phyloP scores from a whole-genome alignment of 92 coral and sea anemone genomes.

The Phenganax marumi region DNA sequence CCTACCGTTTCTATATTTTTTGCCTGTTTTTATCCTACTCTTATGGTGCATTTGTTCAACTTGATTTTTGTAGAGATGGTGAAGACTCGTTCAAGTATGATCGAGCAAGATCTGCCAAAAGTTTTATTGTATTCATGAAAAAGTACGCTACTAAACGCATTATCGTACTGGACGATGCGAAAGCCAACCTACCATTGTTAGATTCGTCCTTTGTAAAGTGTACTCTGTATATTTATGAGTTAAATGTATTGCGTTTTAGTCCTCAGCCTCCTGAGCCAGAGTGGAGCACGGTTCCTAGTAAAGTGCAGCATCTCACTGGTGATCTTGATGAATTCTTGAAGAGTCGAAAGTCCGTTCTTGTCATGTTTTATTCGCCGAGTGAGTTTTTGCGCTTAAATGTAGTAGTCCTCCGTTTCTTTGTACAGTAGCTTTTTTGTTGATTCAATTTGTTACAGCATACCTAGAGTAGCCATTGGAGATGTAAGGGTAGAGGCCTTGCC shows the following conservation, averaged over 20 bases:
- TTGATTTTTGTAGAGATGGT: constrained; percentile 67
- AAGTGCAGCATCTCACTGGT: constrained; percentile 78
- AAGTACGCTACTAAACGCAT: constrained; percentile 58
- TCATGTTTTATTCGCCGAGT: constrained; percentile 99
- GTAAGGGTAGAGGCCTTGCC: no score
- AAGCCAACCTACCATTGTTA: no score
- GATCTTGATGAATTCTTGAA: constrained; percentile 71
- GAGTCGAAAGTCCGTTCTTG: constrained; percentile 77
- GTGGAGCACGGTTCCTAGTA: constrained; percentile 86
- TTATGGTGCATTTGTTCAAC: not conserved
- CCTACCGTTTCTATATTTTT: not conserved
- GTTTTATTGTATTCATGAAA: constrained; percentile 77
- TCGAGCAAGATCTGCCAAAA: constrained; percentile 67
- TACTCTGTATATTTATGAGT: no score
- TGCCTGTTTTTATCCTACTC: not conserved
- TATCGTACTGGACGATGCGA: no score
- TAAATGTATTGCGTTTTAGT: not conserved
- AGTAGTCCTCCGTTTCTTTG: not conserved
- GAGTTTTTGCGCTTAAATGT: constrained; percentile 38
- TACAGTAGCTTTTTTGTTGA: no score
- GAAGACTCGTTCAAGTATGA: constrained; percentile 68
- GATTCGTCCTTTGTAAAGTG: no score
- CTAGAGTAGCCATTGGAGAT: no score
- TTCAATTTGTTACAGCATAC: no score
- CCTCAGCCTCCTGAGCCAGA: constrained; percentile 78